phyloP scores from a whole-genome alignment of 2,797 vertebrate species.

The Anniella stebbinsi region DNA sequence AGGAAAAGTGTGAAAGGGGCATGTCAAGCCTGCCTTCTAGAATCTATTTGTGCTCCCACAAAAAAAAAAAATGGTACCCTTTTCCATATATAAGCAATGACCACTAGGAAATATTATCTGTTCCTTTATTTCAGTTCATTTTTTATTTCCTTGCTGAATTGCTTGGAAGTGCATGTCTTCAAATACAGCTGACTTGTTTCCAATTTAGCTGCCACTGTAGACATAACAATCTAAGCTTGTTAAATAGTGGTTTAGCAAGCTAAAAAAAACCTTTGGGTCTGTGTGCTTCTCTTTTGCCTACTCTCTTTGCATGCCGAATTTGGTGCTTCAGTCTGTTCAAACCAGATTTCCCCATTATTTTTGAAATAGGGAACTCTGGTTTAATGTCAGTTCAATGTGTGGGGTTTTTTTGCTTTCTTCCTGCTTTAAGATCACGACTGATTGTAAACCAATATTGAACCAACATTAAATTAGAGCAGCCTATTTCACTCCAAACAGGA shows the following conservation, averaged over 20 bases:
- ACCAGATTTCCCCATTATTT: not conserved
- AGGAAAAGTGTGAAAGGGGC: not conserved
- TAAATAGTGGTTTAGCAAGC: not conserved
- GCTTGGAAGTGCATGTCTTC: constrained; percentile 39
- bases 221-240: constrained; percentile 10
- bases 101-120: constrained; percentile 16
- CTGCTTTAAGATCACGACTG: not conserved
- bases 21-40: not conserved
- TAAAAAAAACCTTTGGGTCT: not conserved
- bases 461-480: not conserved
- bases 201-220: constrained; percentile 41
- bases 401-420: not conserved
- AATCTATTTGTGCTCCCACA: not conserved
- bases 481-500: not conserved
- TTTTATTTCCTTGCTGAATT: constrained; percentile 37
- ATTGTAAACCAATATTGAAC: not conserved
- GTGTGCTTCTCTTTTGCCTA: too few relatives aligned
- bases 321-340: not conserved
- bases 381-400: not conserved
- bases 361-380: not conserved
- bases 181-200: constrained; percentile 35
- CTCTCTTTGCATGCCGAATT: too few relatives aligned
- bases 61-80: not conserved
- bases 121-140: constrained; percentile 35
- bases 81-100: not conserved